Evolutionary conservation across 2,888 invertebrate species (phyloP).

Genomic region (Tinea semifulvella): DNA sequence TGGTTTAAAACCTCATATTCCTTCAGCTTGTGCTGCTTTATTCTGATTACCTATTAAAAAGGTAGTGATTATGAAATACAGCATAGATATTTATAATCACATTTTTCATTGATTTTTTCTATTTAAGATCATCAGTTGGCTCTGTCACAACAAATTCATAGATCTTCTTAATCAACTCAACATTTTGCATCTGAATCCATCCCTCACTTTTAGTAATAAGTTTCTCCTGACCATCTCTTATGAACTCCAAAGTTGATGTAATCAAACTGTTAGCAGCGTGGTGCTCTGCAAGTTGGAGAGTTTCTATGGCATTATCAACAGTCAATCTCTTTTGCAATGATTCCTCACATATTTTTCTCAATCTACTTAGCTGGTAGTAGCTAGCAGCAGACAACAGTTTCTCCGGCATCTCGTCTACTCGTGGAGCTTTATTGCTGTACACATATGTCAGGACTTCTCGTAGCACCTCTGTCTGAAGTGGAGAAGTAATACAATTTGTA

Average conservation of each 20-base stretch:
- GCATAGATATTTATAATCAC: too few relatives aligned
- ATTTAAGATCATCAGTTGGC: too few relatives aligned
- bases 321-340: conserved; percentile 51
- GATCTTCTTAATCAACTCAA: conserved; percentile 49
- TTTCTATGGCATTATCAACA: conserved; percentile 55
- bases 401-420: conserved; percentile 53
- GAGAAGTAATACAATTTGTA: conserved; percentile 48
- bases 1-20: too few relatives aligned
- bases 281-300: conserved; percentile 48
- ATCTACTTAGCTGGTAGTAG: conserved; percentile 47
- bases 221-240: conserved; percentile 54
- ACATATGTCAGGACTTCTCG: conserved; percentile 49
- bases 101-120: too few relatives aligned
- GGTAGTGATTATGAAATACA: too few relatives aligned
- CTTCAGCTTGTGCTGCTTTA: too few relatives aligned
- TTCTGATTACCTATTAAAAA: too few relatives aligned
- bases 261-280: conserved; percentile 47
- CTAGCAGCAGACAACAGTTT: conserved; percentile 52
- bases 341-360: conserved; percentile 52
- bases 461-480: conserved; percentile 45
- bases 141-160: conserved; percentile 56
- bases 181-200: conserved; percentile 49
- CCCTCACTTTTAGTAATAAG: conserved; percentile 52
- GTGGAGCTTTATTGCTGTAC: conserved; percentile 51
- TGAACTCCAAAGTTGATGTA: conserved; percentile 47